Percentiles rank a stretch among this genome's conserved stretches.
phyloP scores from a whole-genome alignment of 2,888 invertebrate species.

The Ferdinandea cuprea region DNA sequence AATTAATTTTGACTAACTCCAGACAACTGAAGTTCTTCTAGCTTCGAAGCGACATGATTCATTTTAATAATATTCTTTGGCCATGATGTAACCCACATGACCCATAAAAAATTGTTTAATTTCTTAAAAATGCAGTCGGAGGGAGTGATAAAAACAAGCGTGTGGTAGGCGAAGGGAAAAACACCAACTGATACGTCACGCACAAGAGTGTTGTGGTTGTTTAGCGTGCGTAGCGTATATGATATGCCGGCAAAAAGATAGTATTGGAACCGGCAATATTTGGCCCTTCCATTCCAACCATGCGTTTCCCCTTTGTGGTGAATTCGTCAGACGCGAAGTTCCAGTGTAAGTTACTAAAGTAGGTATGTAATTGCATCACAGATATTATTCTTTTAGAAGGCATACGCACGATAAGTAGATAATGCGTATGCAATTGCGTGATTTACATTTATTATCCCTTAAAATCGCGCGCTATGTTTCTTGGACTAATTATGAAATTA shows the following conservation, averaged over 20 bases:
- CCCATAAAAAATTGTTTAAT: conserved; percentile 34
- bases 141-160: neutral
- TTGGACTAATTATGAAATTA: conserved; percentile 45
- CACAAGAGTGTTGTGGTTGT: too few species aligned
- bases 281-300: neutral
- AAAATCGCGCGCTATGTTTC: conserved; percentile 7
- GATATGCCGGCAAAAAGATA: neutral
- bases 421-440: conserved; percentile 52
- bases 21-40: conserved; percentile 10
- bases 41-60: neutral
- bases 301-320: conserved; percentile 27
- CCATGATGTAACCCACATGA: conserved; percentile 59
- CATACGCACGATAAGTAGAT: too few species aligned
- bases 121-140: conserved; percentile 19
- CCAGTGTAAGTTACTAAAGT: neutral
- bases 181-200: conserved; percentile 4
- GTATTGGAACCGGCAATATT: conserved; percentile 25
- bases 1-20: conserved; percentile 52
- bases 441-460: conserved; percentile 23
- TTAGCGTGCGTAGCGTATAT: too few species aligned
- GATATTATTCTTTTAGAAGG: too few species aligned
- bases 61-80: too few species aligned
- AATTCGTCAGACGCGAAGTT: conserved; percentile 11
- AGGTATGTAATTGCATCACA: too few species aligned
- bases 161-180: conserved; percentile 20